phyloP scores from a whole-genome alignment of 2,797 vertebrate species.

The Antrozous pallidus region DNA sequence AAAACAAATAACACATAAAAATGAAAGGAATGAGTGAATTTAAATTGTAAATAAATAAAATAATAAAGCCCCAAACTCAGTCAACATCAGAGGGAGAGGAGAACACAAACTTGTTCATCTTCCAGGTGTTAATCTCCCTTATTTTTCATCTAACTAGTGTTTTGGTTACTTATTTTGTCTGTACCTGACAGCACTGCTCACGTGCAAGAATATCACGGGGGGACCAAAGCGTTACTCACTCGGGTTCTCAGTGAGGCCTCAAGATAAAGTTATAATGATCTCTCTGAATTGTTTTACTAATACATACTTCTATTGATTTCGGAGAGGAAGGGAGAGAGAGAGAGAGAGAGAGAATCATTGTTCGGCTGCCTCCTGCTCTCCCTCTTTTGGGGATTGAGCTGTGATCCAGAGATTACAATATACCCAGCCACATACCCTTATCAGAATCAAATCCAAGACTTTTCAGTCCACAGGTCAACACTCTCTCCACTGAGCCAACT shows the following conservation, averaged over 20 bases:
- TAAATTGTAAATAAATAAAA: neutral
- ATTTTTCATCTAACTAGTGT: neutral
- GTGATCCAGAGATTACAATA: no score
- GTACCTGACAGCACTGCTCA: neutral
- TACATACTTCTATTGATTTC: no score
- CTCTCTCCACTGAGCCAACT: no score
- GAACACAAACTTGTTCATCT: neutral
- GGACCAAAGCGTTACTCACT: neutral
- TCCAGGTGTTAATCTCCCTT: neutral
- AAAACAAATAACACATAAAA: constrained; percentile 11
- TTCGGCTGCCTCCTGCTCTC: no score
- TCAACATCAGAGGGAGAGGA: neutral
- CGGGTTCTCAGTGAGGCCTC: neutral
- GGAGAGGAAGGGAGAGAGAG: no score
- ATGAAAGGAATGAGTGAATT: neutral
- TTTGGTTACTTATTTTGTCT: neutral
- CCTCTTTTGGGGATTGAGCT: no score
- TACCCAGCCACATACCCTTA: no score
- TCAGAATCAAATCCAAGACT: no score
- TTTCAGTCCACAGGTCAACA: no score
- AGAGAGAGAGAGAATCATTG: no score
- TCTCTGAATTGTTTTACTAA: neutral
- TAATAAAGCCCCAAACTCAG: neutral
- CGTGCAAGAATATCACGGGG: neutral
- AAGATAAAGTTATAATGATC: neutral